Evolutionary conservation across 2,797 vertebrate genomes (phyloP).

Genomic region (Aphelocoma californica): DNA sequence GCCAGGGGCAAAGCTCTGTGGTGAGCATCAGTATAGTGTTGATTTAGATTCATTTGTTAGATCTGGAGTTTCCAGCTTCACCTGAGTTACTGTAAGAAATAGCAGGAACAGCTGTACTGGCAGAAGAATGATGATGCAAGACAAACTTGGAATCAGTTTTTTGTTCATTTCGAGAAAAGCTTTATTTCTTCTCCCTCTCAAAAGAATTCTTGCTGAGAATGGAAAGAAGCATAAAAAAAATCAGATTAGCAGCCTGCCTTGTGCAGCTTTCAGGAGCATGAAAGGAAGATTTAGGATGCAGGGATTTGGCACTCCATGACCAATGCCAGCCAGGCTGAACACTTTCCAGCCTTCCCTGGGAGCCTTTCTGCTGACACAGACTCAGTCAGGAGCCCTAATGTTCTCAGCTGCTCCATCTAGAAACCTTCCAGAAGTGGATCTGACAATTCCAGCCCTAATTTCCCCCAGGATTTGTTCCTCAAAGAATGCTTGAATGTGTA

Average conservation of each 20-base stretch:
- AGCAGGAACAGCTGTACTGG: neutral
- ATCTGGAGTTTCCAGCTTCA: neutral
- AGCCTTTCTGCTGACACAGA: neutral
- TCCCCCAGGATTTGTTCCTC: neutral
- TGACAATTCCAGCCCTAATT: neutral
- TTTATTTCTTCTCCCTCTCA: neutral
- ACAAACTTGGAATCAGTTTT: neutral
- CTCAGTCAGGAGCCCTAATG: neutral
- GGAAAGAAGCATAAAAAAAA: neutral
- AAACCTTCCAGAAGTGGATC: neutral
- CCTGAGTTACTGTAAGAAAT: neutral
- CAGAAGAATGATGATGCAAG: fast-evolving
- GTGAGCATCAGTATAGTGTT: neutral
- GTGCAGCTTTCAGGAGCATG: neutral
- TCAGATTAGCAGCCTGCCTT: neutral
- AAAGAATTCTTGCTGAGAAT: neutral
- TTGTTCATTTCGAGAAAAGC: neutral
- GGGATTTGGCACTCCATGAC: fast-evolving
- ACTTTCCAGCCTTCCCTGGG: neutral
- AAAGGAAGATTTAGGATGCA: neutral
- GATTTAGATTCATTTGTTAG: neutral
- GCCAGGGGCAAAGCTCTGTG: neutral
- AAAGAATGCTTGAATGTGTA: neutral
- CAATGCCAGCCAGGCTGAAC: neutral
- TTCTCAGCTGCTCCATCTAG: neutral